These are phyloP conservation scores for Myodes glareolus DNA, from an alignment of 2,113 vertebrate species.

Conservation along the genomic window DNA sequence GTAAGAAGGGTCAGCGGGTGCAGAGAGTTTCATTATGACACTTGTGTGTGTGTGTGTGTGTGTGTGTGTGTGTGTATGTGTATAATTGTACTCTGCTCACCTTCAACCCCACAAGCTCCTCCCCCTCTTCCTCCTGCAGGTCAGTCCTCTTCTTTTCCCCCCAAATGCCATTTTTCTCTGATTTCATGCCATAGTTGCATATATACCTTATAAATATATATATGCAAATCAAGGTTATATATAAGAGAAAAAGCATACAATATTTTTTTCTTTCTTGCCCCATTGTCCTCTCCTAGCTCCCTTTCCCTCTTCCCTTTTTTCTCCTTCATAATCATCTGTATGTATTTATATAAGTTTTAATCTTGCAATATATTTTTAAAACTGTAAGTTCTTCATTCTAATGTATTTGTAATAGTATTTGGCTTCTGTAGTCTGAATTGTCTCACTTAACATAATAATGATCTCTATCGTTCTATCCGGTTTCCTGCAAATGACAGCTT, in stretches of 20 bases:
- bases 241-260: too few species aligned
- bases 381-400: neutral
- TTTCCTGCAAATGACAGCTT: neutral
- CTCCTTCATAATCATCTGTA: neutral
- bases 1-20: neutral
- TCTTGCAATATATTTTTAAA: neutral
- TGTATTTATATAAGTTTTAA: neutral
- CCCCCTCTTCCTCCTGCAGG: neutral
- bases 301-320: neutral
- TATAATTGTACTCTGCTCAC: neutral
- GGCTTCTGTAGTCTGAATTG: neutral
- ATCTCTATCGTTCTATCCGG: neutral
- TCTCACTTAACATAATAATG: neutral
- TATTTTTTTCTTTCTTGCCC: neutral
- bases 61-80: too few species aligned
- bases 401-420: neutral
- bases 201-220: neutral
- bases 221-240: neutral
- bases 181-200: neutral
- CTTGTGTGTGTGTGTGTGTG: too few species aligned
- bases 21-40: neutral
- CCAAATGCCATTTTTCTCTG: neutral
- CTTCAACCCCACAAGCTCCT: neutral
- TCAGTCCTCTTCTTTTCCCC: neutral
- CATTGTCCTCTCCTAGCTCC: neutral